phyloP scores from a whole-genome alignment of 2,888 invertebrate species.

The Megalurothrips usitatus region DNA sequence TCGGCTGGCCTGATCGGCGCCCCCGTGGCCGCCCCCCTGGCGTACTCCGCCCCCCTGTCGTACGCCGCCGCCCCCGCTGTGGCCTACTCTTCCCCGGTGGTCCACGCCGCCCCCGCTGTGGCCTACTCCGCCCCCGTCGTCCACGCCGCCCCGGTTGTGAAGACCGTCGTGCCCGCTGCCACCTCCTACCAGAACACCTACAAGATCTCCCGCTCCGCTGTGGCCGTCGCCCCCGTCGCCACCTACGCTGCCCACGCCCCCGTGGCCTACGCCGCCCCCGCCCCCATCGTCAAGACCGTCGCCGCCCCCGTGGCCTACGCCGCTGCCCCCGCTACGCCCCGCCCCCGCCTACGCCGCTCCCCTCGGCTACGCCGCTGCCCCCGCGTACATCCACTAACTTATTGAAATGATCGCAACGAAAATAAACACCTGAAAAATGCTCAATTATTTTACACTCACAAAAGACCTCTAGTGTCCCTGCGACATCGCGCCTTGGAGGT shows the following conservation, averaged over 20 bases:
- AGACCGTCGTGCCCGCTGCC: not conserved
- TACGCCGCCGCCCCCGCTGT: constrained; percentile 3
- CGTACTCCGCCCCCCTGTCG: not conserved
- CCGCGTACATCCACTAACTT: not conserved
- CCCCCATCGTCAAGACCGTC: not conserved
- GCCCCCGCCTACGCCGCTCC: not conserved
- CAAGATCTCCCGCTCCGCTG: constrained; percentile 23
- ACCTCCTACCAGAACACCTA: constrained; percentile 24
- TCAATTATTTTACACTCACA: not conserved
- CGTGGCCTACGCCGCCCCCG: not conserved
- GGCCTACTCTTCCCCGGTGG: not conserved
- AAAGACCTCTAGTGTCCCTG: not conserved
- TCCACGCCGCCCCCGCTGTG: constrained; percentile 6
- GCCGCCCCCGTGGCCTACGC: not conserved
- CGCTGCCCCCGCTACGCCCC: not conserved
- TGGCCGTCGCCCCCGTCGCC: constrained; percentile 19
- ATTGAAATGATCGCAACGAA: not conserved
- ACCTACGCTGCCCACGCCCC: constrained; percentile 11
- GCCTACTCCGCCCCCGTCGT: constrained; percentile 8
- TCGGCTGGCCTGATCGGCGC: constrained; percentile 17
- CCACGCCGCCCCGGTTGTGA: constrained; percentile 11
- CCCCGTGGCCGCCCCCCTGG: constrained; percentile 18
- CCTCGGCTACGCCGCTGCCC: constrained; percentile 10
- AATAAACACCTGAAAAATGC: not conserved
- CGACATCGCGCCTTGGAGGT: not conserved